A percentile compares a stretch with the other conserved stretches of the same genome.
Conservation (phyloP, 2,797 vertebrate species). For the Okamejei kenojei region DNA sequence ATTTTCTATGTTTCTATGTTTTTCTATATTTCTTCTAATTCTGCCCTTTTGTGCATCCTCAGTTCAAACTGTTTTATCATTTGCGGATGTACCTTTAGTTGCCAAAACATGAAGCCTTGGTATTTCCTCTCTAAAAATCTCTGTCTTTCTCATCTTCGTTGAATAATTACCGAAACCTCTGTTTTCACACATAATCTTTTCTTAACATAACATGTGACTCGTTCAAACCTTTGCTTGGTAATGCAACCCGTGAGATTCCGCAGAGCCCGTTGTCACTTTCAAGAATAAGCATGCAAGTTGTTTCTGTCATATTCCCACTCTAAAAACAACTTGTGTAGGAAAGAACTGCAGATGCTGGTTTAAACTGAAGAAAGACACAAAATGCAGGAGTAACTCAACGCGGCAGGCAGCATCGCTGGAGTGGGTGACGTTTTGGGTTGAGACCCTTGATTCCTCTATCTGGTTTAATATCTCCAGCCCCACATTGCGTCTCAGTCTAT, state of each 20-base stretch:
- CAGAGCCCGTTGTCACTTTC: too few species aligned
- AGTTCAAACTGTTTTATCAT: too few species aligned
- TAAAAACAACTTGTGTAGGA: neutral
- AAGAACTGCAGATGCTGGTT: too few species aligned
- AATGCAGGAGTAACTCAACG: too few species aligned
- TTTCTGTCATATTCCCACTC: neutral
- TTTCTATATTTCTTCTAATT: too few species aligned
- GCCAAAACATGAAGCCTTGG: neutral
- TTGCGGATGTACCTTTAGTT: too few species aligned
- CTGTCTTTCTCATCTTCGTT: neutral
- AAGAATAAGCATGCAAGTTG: neutral
- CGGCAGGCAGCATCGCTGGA: too few species aligned
- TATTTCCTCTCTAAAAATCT: neutral
- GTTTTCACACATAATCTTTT: neutral
- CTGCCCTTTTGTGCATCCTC: neutral
- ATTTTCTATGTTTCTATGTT: too few species aligned
- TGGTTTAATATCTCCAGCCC: neutral
- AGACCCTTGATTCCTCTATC: too few species aligned
- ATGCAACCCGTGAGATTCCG: neutral
- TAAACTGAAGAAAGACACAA: too few species aligned
- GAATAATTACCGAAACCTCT: neutral
- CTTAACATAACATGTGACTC: neutral
- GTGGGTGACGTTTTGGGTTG: too few species aligned
- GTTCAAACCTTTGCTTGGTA: neutral
- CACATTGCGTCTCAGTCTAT: neutral